Conservation (phyloP, 2,797 vertebrate species). For the Xiphophorus birchmanni region DNA sequence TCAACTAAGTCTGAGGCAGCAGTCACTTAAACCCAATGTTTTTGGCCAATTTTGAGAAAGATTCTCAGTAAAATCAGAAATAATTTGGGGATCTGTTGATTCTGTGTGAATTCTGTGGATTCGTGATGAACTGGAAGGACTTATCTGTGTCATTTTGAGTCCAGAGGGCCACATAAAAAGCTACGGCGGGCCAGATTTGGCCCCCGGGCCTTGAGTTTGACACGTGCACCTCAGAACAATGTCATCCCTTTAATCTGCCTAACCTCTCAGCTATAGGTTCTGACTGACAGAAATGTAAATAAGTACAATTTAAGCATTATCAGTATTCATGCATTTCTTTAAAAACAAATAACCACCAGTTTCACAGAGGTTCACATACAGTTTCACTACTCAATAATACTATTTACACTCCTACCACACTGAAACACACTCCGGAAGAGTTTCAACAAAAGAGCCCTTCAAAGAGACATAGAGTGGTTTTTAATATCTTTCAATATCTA, state of each 20-base stretch:
- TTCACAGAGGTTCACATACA: neutral
- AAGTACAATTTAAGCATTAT: neutral
- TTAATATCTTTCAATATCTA: neutral
- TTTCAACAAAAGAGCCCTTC: neutral
- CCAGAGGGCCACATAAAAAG: too few species aligned
- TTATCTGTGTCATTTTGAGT: too few species aligned
- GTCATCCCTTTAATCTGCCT: neutral
- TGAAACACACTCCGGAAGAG: neutral
- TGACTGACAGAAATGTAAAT: neutral
- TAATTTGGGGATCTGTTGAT: too few species aligned
- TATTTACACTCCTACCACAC: neutral
- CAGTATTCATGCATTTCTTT: neutral
- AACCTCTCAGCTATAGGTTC: neutral
- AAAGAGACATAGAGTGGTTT: neutral
- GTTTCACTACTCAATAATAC: neutral
- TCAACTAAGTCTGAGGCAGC: too few species aligned
- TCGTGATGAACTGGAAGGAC: too few species aligned
- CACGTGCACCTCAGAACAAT: too few species aligned
- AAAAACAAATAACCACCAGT: neutral
- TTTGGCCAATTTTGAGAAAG: too few species aligned
- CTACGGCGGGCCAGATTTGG: too few species aligned
- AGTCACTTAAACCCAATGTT: too few species aligned
- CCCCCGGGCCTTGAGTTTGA: too few species aligned
- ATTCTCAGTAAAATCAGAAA: too few species aligned
- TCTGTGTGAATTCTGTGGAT: too few species aligned